These are phyloP conservation scores for Nomada goodeniana DNA, from an alignment of 2,888 invertebrate species.

Conservation along the genomic window DNA sequence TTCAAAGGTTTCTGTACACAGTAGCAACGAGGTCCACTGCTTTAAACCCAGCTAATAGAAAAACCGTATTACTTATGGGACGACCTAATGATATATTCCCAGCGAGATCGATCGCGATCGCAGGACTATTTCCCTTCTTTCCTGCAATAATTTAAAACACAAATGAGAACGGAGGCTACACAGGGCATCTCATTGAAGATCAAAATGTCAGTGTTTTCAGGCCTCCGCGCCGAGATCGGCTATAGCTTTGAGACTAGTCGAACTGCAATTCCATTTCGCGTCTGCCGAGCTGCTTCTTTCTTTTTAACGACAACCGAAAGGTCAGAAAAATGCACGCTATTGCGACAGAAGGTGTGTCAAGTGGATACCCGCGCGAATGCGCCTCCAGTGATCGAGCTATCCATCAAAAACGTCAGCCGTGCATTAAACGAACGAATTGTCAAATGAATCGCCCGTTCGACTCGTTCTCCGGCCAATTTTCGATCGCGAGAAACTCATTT, in stretches of 20 bases:
- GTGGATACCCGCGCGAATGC: slow-evolving; percentile 15
- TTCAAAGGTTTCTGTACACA: no score
- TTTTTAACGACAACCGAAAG: slow-evolving; percentile 58
- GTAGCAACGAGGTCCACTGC: no score
- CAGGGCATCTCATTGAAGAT: slow-evolving; percentile 27
- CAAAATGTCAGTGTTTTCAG: slow-evolving; percentile 54
- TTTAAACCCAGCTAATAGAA: no score
- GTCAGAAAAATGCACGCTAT: slow-evolving; percentile 57
- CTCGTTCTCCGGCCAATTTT: neutral
- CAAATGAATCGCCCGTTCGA: neutral
- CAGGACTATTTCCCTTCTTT: neutral
- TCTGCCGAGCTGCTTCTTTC: slow-evolving; percentile 48
- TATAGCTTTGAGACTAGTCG: slow-evolving; percentile 26
- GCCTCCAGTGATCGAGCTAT: neutral
- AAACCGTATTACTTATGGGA: no score
- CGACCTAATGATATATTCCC: no score
- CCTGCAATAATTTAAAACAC: neutral
- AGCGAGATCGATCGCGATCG: neutral
- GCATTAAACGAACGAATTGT: neutral
- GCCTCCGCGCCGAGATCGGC: slow-evolving; percentile 18
- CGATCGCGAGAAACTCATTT: neutral
- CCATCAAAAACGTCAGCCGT: slow-evolving; percentile 13
- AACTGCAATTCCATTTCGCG: slow-evolving; percentile 47
- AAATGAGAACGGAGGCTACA: slow-evolving; percentile 22
- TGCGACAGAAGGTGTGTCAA: slow-evolving; percentile 63